Evolutionary conservation across 2,888 invertebrate species (phyloP).

Genomic region (Gymnosoma rotundatum): DNA sequence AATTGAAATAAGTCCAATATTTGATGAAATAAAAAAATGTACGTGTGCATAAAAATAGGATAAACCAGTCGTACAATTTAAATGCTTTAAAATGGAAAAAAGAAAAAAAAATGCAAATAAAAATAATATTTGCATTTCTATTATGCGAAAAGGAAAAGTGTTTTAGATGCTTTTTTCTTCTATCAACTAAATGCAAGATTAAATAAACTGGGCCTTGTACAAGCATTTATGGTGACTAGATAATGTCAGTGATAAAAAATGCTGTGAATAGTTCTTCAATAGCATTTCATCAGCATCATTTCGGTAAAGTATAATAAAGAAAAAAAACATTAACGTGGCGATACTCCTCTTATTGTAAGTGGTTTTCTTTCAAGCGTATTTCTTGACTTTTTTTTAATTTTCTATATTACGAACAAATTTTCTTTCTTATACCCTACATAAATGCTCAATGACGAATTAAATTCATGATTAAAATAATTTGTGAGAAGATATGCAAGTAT

Average conservation of each 20-base stretch:
- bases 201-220: conserved; percentile 60
- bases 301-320: conserved; percentile 27
- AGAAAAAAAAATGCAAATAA: conserved; percentile 6
- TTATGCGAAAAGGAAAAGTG: conserved; percentile 51
- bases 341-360: conserved; percentile 43
- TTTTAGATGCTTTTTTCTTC: conserved; percentile 21
- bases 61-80: conserved; percentile 34
- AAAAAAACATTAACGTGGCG: conserved; percentile 1
- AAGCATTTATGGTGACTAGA: conserved; percentile 20
- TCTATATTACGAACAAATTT: background rate
- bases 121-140: conserved; percentile 66
- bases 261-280: conserved; percentile 78
- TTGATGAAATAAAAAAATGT: background rate
- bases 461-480: no score
- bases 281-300: conserved; percentile 75
- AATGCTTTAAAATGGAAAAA: conserved; percentile 7
- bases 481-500: no score
- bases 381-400: background rate
- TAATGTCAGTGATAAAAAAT: conserved; percentile 59
- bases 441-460: background rate
- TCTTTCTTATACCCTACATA: conserved; percentile 24
- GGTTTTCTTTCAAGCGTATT: conserved; percentile 33
- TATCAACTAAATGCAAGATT: conserved; percentile 4
- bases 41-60: background rate
- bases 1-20: conserved; percentile 40